phyloP scores from a whole-genome alignment of 2,797 vertebrate genomes.

The Borostomias antarcticus region DNA sequence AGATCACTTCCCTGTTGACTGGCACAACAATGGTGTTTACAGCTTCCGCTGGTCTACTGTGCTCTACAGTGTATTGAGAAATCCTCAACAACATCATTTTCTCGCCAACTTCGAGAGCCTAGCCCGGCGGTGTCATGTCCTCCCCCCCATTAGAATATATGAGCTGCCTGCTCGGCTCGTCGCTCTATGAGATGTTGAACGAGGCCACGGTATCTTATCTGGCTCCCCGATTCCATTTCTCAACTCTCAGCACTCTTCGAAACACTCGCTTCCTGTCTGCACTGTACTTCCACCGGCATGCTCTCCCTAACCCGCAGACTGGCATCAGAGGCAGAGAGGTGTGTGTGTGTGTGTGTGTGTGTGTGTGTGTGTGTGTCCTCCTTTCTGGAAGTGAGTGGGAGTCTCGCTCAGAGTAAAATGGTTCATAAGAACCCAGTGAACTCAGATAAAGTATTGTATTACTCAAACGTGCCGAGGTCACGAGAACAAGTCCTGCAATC shows the following conservation, averaged over 20 bases:
- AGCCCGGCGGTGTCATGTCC: not conserved
- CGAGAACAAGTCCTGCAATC: too few relatives aligned
- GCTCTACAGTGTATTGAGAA: too few relatives aligned
- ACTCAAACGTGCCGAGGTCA: too few relatives aligned
- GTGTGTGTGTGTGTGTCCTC: constrained; percentile 6
- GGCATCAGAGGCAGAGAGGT: not conserved
- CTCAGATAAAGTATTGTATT: too few relatives aligned
- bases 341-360: not conserved
- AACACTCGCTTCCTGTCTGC: constrained; percentile 51
- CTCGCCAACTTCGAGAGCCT: too few relatives aligned
- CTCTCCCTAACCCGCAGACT: constrained; percentile 31
- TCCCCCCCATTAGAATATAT: not conserved
- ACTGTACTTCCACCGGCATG: constrained; percentile 37
- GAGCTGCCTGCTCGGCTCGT: constrained; percentile 7
- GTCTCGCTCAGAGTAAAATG: not conserved
- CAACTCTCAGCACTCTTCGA: constrained; percentile 55
- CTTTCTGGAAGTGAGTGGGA: not conserved
- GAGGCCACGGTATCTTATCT: constrained; percentile 34
- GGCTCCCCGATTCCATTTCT: constrained; percentile 50
- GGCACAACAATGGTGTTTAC: too few relatives aligned
- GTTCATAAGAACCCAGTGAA: not conserved
- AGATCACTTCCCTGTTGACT: too few relatives aligned
- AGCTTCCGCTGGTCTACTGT: too few relatives aligned
- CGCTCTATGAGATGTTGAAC: constrained; percentile 20
- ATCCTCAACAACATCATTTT: too few relatives aligned